Base-by-base conservation (phyloP, 1,140 invertebrate species). In the Drosophila bocki region DNA sequence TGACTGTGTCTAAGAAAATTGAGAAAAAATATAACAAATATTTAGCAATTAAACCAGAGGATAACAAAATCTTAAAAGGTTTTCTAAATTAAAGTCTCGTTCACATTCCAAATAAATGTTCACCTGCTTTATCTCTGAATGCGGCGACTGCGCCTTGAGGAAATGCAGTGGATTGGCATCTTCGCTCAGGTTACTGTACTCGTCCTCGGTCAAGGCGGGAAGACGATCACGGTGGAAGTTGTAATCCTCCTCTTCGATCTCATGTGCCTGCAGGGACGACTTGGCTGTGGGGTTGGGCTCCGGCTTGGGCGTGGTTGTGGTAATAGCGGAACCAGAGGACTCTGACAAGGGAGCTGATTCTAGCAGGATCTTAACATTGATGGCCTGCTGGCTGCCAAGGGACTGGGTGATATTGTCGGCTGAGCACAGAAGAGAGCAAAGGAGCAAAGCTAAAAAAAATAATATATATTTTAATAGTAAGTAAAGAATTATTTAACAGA, bases 151-250 rank as follows among this genome's bases (percentile, higher is more conserved):
- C n/a, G 70, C 48, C 22, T 90, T 90, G n/a, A 90, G 82, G 17
- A 90, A 90, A 35, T 90, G 71, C 51, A 90, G 47, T 0, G 85
- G 85, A 57, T 85, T 90, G 22, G 85, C 86, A 48, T 90, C 85
- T 1, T 85, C 85, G 12, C 57, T 47, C 32, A 90, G 33, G 29
- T 64, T 79, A 29, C 63, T 81, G 32, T 57, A 77, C 22, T 90
- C 85, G 22, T 85, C 85, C 7, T 82, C 71, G 0, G 71, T 50
- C 7, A 90, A 44, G 7, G 53, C 51, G 6, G 85, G 84, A 39
- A 88, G 54, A 0, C 84, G 85, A 22, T 88, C 74, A 5, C 29
- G 64, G 8, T 71, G 65, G 59, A 88, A 88, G 19, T 82, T 76
- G 32, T 76, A 69, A 8, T 88, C 84, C 19, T 88, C 74, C 15